Conservation (phyloP, 2,888 invertebrate species). For the Acleris cristana region DNA sequence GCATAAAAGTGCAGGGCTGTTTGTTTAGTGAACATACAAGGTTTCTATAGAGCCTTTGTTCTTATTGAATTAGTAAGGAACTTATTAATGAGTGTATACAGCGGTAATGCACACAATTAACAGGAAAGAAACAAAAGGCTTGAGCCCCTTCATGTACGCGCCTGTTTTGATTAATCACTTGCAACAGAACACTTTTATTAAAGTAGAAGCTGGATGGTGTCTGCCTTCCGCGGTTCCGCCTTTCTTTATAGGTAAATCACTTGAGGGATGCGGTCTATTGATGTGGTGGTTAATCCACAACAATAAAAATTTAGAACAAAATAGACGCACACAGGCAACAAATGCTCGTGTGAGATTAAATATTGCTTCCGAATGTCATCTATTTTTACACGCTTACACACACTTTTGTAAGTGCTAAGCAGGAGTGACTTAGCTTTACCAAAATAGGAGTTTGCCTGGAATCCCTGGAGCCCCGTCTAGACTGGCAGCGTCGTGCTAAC, state of each 20-base stretch:
- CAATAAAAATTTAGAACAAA: too few species aligned
- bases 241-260: too few species aligned
- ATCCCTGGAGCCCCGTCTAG: slow-evolving; percentile 62
- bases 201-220: slow-evolving; percentile 21
- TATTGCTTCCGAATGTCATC: too few species aligned
- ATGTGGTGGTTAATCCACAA: too few species aligned
- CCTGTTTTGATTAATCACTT: slow-evolving; percentile 15
- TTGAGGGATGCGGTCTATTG: too few species aligned
- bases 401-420: too few species aligned
- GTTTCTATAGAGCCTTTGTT: slow-evolving; percentile 66
- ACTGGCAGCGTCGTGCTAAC: slow-evolving; percentile 53
- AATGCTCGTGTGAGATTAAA: too few species aligned
- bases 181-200: background rate
- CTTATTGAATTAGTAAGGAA: slow-evolving; percentile 55
- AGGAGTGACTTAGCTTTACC: slow-evolving; percentile 25
- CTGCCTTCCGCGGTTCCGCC: slow-evolving; percentile 44
- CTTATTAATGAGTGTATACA: slow-evolving; percentile 60
- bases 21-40: slow-evolving; percentile 55
- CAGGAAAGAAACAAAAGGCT: slow-evolving; percentile 45
- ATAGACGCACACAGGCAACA: too few species aligned
- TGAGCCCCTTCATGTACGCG: slow-evolving; percentile 40
- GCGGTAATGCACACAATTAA: slow-evolving; percentile 60
- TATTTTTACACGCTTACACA: too few species aligned
- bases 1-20: slow-evolving; percentile 33
- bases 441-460: slow-evolving; percentile 47